phyloP scores from a whole-genome alignment of 2,888 invertebrate genomes.

The Cylindroiulus punctatus region DNA sequence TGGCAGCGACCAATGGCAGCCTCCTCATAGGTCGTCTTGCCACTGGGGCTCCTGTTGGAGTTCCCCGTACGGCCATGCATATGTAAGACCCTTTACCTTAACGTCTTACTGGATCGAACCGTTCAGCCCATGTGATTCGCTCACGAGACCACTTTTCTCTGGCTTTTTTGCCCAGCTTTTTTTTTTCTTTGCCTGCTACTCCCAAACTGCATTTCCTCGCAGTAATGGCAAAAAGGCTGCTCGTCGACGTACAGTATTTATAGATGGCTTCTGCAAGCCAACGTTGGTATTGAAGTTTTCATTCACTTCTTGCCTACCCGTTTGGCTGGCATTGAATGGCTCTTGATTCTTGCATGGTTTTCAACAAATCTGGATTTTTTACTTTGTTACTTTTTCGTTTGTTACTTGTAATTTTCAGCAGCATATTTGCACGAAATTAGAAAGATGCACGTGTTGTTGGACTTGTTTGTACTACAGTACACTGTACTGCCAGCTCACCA shows the following conservation, averaged over 20 bases:
- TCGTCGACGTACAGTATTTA: background rate
- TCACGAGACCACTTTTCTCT: slow-evolving; percentile 13
- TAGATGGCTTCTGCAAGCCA: background rate
- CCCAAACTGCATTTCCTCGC: slow-evolving; percentile 29
- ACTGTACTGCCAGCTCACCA: too few species aligned
- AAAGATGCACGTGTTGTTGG: too few species aligned
- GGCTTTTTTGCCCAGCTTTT: background rate
- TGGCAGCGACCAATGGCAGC: slow-evolving; percentile 43
- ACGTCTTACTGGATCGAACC: slow-evolving; percentile 51
- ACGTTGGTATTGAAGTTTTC: background rate
- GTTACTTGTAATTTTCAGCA: too few species aligned
- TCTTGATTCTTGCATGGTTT: too few species aligned
- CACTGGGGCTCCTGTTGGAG: slow-evolving; percentile 25
- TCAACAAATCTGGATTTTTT: too few species aligned
- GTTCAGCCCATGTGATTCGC: slow-evolving; percentile 30
- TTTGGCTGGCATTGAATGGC: background rate
- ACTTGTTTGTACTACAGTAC: too few species aligned
- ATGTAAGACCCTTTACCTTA: slow-evolving; percentile 53
- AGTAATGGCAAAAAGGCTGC: slow-evolving; percentile 22
- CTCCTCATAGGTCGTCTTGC: slow-evolving; percentile 34
- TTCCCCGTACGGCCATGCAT: slow-evolving; percentile 55
- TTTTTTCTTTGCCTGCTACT: slow-evolving; percentile 15
- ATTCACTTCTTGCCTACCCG: background rate
- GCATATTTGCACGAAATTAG: too few species aligned
- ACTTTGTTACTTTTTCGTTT: too few species aligned